A percentile compares a stretch with the other conserved stretches of the same genome.
These are phyloP conservation scores for Eulemur coronatus DNA, from an alignment of 2,797 vertebrate genomes.

Conservation along the genomic window DNA sequence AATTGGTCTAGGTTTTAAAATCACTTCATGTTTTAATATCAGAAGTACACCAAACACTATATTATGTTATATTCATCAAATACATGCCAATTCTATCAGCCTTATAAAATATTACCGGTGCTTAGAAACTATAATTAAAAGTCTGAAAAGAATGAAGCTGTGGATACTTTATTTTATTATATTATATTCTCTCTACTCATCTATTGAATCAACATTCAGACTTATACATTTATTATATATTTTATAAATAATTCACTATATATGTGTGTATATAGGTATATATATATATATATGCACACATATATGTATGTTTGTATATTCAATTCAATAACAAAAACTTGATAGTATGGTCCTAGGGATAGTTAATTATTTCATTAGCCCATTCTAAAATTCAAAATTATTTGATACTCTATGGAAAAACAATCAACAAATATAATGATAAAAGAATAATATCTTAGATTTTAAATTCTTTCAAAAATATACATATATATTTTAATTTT, in stretches of 20 bases:
- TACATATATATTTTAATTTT: neutral
- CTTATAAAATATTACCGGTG: neutral
- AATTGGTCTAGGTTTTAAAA: too few species aligned
- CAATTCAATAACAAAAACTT: neutral
- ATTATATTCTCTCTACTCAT: neutral
- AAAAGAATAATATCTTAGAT: neutral
- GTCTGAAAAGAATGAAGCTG: neutral
- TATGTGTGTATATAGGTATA: neutral
- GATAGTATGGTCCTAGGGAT: neutral
- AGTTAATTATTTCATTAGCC: neutral
- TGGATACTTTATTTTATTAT: neutral
- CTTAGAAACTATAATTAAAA: neutral
- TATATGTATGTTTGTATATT: neutral
- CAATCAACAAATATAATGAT: neutral
- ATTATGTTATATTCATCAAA: too few species aligned
- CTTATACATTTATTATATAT: neutral
- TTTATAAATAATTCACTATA: neutral
- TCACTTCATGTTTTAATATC: too few species aligned
- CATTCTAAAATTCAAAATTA: constrained; percentile 21
- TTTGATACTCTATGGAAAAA: neutral
- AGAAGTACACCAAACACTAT: too few species aligned
- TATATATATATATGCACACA: too few species aligned
- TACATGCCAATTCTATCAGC: neutral
- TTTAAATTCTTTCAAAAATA: neutral
- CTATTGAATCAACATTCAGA: neutral